phyloP scores from a whole-genome alignment of 2,113 vertebrate genomes.

The Pavo muticus region DNA sequence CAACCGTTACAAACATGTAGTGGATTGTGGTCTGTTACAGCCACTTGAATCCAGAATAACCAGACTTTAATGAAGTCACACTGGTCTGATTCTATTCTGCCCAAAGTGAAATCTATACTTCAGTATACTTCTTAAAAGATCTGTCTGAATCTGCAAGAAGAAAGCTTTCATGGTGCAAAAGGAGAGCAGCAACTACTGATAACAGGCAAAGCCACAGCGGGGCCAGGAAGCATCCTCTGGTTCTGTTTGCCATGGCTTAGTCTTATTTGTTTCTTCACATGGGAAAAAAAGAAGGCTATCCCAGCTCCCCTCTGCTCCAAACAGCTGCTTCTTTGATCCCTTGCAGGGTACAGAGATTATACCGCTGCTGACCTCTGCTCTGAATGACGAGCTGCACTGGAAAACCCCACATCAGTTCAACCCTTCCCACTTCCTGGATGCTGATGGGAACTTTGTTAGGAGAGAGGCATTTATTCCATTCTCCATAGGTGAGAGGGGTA shows the following conservation, averaged over 20 bases:
- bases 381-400: slow-evolving; percentile 78
- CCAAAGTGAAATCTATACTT: background rate
- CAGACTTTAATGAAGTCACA: background rate
- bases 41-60: background rate
- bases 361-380: slow-evolving; percentile 74
- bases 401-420: slow-evolving; percentile 75
- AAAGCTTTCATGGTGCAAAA: background rate
- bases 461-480: slow-evolving; percentile 82
- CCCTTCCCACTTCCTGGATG: slow-evolving; percentile 79
- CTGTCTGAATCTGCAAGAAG: background rate
- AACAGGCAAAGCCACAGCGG: background rate
- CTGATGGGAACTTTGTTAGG: slow-evolving; percentile 72
- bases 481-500: slow-evolving; percentile 71
- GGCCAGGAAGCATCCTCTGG: background rate
- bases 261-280: background rate
- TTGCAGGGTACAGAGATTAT: slow-evolving; percentile 78
- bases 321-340: slow-evolving; percentile 3
- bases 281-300: background rate
- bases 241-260: background rate
- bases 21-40: background rate
- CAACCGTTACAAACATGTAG: background rate
- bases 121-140: background rate
- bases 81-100: background rate
- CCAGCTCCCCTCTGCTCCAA: background rate
- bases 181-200: background rate